Percentiles rank a stretch among this genome's conserved stretches.
These are phyloP conservation scores for Anastatus disparis DNA, from an alignment of 1,140 invertebrate genomes.

Conservation along the genomic window DNA sequence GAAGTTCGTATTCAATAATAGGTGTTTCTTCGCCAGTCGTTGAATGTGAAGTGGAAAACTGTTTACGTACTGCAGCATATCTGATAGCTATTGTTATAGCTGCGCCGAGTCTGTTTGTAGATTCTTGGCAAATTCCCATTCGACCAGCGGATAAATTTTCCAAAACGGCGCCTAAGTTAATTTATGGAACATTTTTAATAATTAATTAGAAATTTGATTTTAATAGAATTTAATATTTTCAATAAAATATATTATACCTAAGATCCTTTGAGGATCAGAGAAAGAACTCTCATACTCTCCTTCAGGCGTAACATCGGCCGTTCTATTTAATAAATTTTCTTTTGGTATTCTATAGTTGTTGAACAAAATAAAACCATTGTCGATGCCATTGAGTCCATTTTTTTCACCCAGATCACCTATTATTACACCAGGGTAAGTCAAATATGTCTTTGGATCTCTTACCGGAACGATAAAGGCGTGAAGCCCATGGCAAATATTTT, in stretches of 20 bases:
- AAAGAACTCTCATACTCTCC: slow-evolving; percentile 80
- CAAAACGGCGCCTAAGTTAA: slow-evolving; percentile 68
- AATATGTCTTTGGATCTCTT: slow-evolving; percentile 77
- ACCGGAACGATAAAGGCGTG: slow-evolving; percentile 85
- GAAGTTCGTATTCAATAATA: slow-evolving; percentile 86
- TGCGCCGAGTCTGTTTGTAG: slow-evolving; percentile 74
- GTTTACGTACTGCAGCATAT: slow-evolving; percentile 82
- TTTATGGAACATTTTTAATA: slow-evolving; percentile 23
- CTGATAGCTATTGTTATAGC: slow-evolving; percentile 82
- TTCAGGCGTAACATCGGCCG: slow-evolving; percentile 72
- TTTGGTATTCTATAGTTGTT: slow-evolving; percentile 73
- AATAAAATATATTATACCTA: slow-evolving; percentile 63
- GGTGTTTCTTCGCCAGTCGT: slow-evolving; percentile 72
- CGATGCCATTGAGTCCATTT: slow-evolving; percentile 83
- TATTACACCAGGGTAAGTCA: slow-evolving; percentile 77
- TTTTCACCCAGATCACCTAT: slow-evolving; percentile 88
- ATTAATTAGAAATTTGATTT: too few species aligned
- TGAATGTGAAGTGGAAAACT: slow-evolving; percentile 72
- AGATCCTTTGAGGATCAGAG: slow-evolving; percentile 80
- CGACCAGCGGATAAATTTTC: slow-evolving; percentile 79
- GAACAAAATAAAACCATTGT: slow-evolving; percentile 81
- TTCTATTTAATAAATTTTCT: slow-evolving; percentile 72
- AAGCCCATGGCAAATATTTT: slow-evolving; percentile 78
- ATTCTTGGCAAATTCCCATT: slow-evolving; percentile 79
- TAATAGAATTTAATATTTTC: too few species aligned